Base-by-base conservation (phyloP, 2,888 invertebrate genomes). In the Calameuta filiformis region DNA sequence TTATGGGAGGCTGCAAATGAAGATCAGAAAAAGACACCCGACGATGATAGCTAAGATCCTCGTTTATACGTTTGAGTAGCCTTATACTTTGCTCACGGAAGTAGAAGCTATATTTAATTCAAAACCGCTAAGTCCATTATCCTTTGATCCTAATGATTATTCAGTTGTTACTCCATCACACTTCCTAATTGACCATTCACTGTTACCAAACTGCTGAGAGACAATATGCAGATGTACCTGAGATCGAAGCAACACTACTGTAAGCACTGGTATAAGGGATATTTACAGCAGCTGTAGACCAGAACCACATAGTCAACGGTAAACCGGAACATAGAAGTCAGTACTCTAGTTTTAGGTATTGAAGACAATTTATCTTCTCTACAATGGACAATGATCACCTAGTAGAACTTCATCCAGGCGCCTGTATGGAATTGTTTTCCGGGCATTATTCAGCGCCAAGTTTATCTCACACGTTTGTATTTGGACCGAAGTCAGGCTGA, bases 21-120 rank as follows among this genome's bases (percentile, higher is more conserved):
- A 76, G 69, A 68, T 1, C 34, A 12, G 68, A 23, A 79, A 77
- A 30, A 69, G 68, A 9, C 69, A 79, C 15, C 69, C 75, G 33
- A 56, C 23, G 34, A 40, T 15, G 31, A 73, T 37, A 71, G 75
- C 4, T 73, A 35, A 23, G 69, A 74, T 30, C 30, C 30, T 69
- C 9, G 23, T 33, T 12, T 35, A 80, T 4, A 76, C 68, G 0
- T 75, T 68, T n/a, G 68, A 79, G 71, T 34, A 79, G 9, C 30
- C 74, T 11, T 34, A 71, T 15, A 80, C 80, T 12, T 37, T 68
- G 4, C 3, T 69, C 3, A 75, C 31, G 3, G 77, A 80, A 73
- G 78, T 81, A 35, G 81, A 83, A 76, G 77, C 81, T n/a, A 79
- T 79, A n/a, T 68, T 82, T 33, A 82, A 81, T 79, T 81, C 79